phyloP scores from a whole-genome alignment of 2,888 invertebrate genomes.

The Pristionchus fissidentatus region DNA sequence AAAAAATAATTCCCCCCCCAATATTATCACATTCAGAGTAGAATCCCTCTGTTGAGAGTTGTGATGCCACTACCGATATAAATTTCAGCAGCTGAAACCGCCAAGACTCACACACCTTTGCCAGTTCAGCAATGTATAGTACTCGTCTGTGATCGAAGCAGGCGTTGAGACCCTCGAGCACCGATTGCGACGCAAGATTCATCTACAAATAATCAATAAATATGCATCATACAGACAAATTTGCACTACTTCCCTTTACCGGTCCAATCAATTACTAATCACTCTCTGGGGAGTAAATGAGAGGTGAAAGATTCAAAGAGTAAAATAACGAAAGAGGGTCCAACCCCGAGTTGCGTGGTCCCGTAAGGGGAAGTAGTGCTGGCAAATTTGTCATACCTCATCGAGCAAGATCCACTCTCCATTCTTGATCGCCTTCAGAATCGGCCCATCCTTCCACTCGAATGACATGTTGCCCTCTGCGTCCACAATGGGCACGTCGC shows the following conservation, averaged over 20 bases:
- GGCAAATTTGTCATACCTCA: slow-evolving; percentile 83
- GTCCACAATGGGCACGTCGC: slow-evolving; percentile 94
- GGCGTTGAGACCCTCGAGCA: slow-evolving; percentile 97
- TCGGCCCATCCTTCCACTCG: slow-evolving; percentile 95
- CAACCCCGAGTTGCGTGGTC: too few species aligned
- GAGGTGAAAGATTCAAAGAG: neutral
- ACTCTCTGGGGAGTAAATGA: neutral
- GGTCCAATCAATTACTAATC: too few species aligned
- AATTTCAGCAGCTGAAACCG: neutral
- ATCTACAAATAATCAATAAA: slow-evolving; percentile 81
- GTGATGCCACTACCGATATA: too few species aligned
- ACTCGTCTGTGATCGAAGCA: slow-evolving; percentile 97
- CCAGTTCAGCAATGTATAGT: slow-evolving; percentile 94
- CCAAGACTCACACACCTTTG: too few species aligned
- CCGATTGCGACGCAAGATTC: slow-evolving; percentile 97
- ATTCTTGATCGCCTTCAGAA: slow-evolving; percentile 90
- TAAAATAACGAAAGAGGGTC: neutral
- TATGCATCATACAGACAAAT: neutral
- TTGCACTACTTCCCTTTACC: neutral
- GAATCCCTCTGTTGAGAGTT: neutral
- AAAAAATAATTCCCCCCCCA: too few species aligned
- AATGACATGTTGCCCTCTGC: slow-evolving; percentile 86
- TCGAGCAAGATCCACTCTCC: slow-evolving; percentile 97
- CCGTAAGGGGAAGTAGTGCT: neutral
- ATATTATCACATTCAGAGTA: neutral